These are phyloP conservation scores for Dascillus cervinus DNA, from an alignment of 2,888 invertebrate species.

Conservation along the genomic window DNA sequence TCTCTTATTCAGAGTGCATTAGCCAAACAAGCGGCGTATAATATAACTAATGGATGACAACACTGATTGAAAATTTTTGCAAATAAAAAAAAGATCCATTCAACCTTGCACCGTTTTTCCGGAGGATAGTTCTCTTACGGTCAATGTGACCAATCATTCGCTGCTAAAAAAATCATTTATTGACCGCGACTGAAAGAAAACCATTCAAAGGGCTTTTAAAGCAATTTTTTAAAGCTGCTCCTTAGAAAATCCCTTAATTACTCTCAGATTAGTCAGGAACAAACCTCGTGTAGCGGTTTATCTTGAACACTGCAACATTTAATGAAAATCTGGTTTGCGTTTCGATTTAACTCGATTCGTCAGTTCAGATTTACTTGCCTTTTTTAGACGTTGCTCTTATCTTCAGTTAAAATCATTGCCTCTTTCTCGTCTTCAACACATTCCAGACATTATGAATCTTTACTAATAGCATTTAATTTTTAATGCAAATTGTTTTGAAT, in stretches of 20 bases:
- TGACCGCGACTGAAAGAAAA: conserved; percentile 2
- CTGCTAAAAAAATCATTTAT: too few species aligned
- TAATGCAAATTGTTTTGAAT: conserved; percentile 1
- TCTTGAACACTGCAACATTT: conserved; percentile 26
- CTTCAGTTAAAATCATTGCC: too few species aligned
- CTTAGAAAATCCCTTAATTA: conserved; percentile 32
- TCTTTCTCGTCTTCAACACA: too few species aligned
- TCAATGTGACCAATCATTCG: too few species aligned
- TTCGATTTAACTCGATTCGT: conserved; percentile 14
- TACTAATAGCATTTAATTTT: background rate
- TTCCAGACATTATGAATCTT: too few species aligned
- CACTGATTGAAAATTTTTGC: conserved; percentile 42
- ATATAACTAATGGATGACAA: conserved; percentile 44
- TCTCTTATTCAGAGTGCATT: conserved; percentile 38
- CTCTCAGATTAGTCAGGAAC: conserved; percentile 31
- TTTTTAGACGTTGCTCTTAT: too few species aligned
- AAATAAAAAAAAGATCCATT: conserved; percentile 40
- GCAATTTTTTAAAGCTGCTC: conserved; percentile 26
- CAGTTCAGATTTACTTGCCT: conserved; percentile 8
- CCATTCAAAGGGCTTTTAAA: conserved; percentile 21
- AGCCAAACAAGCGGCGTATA: conserved; percentile 38
- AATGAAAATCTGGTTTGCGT: conserved; percentile 38
- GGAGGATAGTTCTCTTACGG: too few species aligned
- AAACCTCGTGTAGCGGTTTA: conserved; percentile 25
- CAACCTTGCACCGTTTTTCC: too few species aligned